Base-by-base conservation (phyloP, 2,113 vertebrate genomes). In the Perca schrenkii region DNA sequence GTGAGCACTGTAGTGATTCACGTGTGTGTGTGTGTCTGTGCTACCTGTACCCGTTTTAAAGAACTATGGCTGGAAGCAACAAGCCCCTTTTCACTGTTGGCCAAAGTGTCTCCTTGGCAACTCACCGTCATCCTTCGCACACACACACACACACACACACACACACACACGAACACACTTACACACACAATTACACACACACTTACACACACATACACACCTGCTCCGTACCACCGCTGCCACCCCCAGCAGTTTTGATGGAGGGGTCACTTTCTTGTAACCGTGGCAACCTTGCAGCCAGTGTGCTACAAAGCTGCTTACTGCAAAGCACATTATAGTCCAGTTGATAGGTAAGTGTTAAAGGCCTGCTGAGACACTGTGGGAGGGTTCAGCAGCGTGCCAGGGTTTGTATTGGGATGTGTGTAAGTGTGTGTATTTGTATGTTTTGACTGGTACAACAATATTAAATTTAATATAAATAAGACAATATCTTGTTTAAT, bases 241-340 rank as follows among this genome's bases (percentile, higher is more conserved):
- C 16, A 74, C 70, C 83, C 43, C 79, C 69, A 49, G 65, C 3
- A 0, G 75, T 86, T 43, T 83, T 72, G 62, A 79, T 86, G 57
- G 73, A 87, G 72, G 76, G 89, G 92, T 75, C 49, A 62, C 80
- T 80, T 86, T 84, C 74, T 79, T 79, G 91, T 93, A 90, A 87
- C 91, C 80, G 68, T 91, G 88, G 91, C 85, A 89, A 89, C 93
- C 84, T 88, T 74, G 86, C 77, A 87, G 58, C 82, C 69, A 75
- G 47, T 47, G 61, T 77, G 52, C 78, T 82, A 52, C 57, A 43
- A 66, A 85, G 69, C 67, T 57, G 77, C 69, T 66, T 21, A 57
- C 73, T 50, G 71, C 64, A 56, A 50, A 91, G 74, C 28, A 34
- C 79, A 77, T 77, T 87, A 85, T 74, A 46, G 85, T 75, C 72